A percentile compares a stretch with the other conserved stretches of the same genome.
phyloP scores from a whole-genome alignment of 2,113 vertebrate species.

The Phylloscopus whistleri region DNA sequence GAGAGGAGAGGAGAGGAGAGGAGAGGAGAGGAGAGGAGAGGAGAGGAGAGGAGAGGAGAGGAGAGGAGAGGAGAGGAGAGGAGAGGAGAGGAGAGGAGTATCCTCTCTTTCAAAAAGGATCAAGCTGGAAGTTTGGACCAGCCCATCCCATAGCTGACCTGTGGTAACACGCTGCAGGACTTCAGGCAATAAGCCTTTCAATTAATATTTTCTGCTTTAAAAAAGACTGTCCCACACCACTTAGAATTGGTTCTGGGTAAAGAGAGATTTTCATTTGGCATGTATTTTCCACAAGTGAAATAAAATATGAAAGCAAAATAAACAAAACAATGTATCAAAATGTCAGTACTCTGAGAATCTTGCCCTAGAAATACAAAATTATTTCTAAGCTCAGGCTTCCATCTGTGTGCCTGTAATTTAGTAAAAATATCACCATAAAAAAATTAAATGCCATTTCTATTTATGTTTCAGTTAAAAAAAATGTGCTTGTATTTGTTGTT shows the following conservation, averaged over 20 bases:
- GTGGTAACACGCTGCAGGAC: neutral
- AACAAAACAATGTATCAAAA: neutral
- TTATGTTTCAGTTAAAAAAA: neutral
- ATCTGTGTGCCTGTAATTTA: neutral
- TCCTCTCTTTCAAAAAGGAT: neutral
- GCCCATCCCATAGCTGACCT: neutral
- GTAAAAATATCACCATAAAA: neutral
- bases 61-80: no score
- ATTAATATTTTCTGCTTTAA: neutral
- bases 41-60: no score
- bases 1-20: neutral
- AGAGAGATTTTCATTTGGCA: neutral
- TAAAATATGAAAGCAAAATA: neutral
- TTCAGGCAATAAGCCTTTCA: neutral
- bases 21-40: neutral
- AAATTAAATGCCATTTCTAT: neutral
- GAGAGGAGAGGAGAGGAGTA: no score
- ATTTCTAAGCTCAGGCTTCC: neutral
- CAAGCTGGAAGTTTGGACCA: neutral
- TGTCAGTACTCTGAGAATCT: neutral
- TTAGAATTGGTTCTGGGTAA: neutral
- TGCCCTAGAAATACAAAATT: neutral
- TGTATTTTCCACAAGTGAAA: neutral
- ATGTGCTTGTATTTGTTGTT: neutral
- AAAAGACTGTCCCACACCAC: neutral